Evolutionary conservation across 2,888 invertebrate species (phyloP).

Genomic region (Mesorhabditis sp.): DNA sequence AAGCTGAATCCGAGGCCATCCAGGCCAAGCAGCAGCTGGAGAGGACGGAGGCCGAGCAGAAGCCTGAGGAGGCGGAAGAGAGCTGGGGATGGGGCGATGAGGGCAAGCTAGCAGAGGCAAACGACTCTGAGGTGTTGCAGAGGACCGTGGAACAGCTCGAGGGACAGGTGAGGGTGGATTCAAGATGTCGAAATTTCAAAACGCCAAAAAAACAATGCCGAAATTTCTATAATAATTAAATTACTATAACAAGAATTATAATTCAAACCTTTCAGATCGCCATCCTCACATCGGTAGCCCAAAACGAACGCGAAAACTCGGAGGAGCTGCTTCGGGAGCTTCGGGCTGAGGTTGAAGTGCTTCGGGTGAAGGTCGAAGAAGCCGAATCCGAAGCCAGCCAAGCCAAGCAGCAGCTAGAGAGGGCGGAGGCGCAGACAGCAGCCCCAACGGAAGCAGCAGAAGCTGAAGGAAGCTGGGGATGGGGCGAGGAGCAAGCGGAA

Average conservation of each 20-base stretch:
- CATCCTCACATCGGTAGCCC: too few species aligned
- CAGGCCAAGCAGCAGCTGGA: background rate
- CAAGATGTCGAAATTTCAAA: too few species aligned
- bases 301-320: background rate
- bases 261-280: too few species aligned
- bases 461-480: background rate
- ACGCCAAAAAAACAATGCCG: too few species aligned
- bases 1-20: background rate
- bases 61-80: background rate
- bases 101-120: background rate
- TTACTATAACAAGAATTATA: too few species aligned
- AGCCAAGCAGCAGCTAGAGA: background rate
- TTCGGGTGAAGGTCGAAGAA: slow-evolving; percentile 9
- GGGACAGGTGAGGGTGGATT: background rate
- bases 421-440: background rate
- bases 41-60: background rate
- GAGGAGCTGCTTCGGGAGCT: background rate
- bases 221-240: too few species aligned
- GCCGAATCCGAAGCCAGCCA: background rate
- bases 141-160: background rate
- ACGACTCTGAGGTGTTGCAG: background rate
- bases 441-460: background rate
- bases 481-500: background rate
- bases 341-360: slow-evolving; percentile 7
- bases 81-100: slow-evolving; percentile 9